These are phyloP conservation scores for Nyctibius grandis DNA, from an alignment of 2,797 vertebrate genomes.

Conservation along the genomic window DNA sequence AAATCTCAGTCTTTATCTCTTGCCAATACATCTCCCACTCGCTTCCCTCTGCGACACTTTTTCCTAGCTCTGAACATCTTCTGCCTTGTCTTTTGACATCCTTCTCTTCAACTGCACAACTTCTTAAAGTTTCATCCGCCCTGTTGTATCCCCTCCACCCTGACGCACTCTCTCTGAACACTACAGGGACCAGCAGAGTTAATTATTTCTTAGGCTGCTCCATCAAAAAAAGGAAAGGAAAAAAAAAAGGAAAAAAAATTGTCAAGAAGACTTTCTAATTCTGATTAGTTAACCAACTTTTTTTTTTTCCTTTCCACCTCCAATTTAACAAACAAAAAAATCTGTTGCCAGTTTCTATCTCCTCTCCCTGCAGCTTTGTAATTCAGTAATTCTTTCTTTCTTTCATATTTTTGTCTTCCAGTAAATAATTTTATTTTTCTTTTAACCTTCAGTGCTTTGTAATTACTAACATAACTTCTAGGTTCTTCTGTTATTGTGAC, in stretches of 20 bases:
- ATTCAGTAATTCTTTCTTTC: neutral
- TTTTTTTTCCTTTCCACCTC: neutral
- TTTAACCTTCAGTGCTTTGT: neutral
- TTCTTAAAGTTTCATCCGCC: too few relatives aligned
- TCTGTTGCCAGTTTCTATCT: neutral
- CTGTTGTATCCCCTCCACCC: neutral
- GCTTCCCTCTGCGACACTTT: fast-evolving
- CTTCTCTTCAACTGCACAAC: neutral
- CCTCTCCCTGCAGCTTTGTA: neutral
- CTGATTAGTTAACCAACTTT: neutral
- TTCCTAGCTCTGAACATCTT: neutral
- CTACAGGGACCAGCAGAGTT: neutral
- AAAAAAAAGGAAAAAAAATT: fast-evolving
- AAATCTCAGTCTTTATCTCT: neutral
- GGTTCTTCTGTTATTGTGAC: neutral
- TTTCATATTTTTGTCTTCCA: neutral
- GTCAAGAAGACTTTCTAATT: neutral
- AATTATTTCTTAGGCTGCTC: neutral
- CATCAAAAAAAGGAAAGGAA: neutral
- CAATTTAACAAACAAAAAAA: neutral
- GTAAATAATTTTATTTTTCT: neutral
- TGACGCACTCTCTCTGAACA: neutral
- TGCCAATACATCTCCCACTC: neutral
- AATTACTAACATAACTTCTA: neutral
- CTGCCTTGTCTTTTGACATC: neutral